Evolutionary conservation across 2,113 vertebrate species (phyloP).

Genomic region (Xiphorhynchus elegans): DNA sequence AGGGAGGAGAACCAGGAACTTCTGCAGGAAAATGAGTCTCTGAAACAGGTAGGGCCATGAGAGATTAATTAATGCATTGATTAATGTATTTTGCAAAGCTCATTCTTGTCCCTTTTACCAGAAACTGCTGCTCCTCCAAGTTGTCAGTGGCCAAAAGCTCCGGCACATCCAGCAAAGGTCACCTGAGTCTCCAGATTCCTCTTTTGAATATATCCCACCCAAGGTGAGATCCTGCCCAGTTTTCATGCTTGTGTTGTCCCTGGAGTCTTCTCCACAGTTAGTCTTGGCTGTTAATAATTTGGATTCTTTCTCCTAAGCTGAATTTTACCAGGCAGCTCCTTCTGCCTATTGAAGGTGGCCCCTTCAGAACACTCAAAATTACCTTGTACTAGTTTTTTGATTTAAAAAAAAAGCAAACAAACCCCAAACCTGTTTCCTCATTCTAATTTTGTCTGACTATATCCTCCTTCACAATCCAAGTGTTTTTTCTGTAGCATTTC

Average conservation of each 20-base stretch:
- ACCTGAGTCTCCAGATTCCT: conserved; percentile 74
- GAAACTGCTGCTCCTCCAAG: conserved; percentile 84
- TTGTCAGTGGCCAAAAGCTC: conserved; percentile 81
- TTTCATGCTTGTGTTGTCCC: not conserved
- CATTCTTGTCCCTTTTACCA: conserved; percentile 32
- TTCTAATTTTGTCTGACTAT: not conserved
- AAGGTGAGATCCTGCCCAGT: conserved; percentile 76
- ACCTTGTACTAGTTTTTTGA: not conserved
- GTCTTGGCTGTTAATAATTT: not conserved
- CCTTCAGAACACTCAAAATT: not conserved
- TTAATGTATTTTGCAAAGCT: not conserved
- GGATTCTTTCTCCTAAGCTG: not conserved
- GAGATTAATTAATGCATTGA: not conserved
- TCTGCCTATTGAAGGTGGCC: not conserved
- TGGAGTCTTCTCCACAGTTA: not conserved
- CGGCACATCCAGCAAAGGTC: not conserved
- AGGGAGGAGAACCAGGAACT: conserved; percentile 84
- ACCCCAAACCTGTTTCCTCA: not conserved
- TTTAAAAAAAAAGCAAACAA: not conserved
- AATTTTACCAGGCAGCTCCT: not conserved
- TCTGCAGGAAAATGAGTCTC: conserved; percentile 80
- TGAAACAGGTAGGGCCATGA: conserved; percentile 80
- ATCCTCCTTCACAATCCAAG: not conserved
- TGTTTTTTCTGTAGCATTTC: not conserved
- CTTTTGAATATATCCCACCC: conserved; percentile 89